Conservation (phyloP, 1,140 invertebrate genomes). For the Drosophila nigromelanica region DNA sequence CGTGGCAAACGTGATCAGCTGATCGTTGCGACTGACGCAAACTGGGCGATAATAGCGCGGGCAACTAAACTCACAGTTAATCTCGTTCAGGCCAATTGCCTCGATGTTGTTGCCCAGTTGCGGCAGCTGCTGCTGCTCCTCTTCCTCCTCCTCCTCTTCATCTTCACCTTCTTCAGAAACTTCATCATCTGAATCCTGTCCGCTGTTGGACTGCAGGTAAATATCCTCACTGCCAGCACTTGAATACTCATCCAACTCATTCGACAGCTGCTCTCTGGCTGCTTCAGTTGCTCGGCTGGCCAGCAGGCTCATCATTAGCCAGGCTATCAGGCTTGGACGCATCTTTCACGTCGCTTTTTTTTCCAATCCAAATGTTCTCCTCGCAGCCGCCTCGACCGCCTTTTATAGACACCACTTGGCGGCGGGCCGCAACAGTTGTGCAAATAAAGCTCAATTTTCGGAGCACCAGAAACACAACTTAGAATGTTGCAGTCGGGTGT, state of each 20-base stretch:
- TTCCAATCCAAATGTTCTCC: slow-evolving; percentile 2
- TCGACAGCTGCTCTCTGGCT: too few species aligned
- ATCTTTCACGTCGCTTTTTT: slow-evolving; percentile 18
- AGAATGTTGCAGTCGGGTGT: too few species aligned
- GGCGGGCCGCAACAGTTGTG: slow-evolving; percentile 33
- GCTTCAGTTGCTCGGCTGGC: not conserved
- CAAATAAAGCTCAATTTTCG: slow-evolving; percentile 31
- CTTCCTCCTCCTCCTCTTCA: not conserved
- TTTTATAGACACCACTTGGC: slow-evolving; percentile 40
- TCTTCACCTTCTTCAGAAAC: too few species aligned
- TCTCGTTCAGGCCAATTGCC: slow-evolving; percentile 34
- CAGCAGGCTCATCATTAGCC: slow-evolving; percentile 4
- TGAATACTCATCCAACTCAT: not conserved
- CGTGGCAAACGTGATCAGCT: slow-evolving; percentile 55
- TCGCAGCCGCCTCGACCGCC: not conserved
- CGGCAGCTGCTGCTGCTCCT: not conserved
- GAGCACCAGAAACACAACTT: too few species aligned
- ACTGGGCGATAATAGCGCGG: slow-evolving; percentile 67
- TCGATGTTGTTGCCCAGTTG: slow-evolving; percentile 22
- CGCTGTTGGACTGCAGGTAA: slow-evolving; percentile 11
- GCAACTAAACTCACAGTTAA: slow-evolving; percentile 62
- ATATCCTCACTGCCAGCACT: slow-evolving; percentile 41
- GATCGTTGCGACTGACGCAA: slow-evolving; percentile 49
- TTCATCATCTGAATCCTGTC: not conserved
- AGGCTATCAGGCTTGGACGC: slow-evolving; percentile 18